Percentiles rank a stretch among this genome's conserved stretches.
Conservation (phyloP, 2,797 vertebrate genomes). For the Cichlasoma orientale region DNA sequence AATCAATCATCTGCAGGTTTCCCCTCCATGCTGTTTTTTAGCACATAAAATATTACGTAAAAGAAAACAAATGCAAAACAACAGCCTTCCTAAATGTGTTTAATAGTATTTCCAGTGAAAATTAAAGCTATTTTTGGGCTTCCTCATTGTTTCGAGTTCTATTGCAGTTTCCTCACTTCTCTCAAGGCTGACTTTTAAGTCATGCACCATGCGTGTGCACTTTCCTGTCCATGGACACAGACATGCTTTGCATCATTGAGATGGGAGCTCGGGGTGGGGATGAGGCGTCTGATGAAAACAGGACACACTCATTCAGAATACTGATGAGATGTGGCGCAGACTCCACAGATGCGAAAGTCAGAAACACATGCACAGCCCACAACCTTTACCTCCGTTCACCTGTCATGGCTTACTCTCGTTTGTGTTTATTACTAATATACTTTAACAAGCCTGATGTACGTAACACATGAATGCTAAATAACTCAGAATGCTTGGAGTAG, state of each 20-base stretch:
- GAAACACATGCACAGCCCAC: slow-evolving; percentile 15
- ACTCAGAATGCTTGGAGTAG: not conserved
- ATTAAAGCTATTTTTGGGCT: not conserved
- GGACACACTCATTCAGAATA: slow-evolving; percentile 58
- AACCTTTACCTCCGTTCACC: slow-evolving; percentile 46
- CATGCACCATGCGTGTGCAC: not conserved
- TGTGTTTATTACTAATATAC: slow-evolving; percentile 24
- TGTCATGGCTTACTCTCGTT: slow-evolving; percentile 15
- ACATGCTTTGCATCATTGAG: slow-evolving; percentile 48
- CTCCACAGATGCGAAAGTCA: slow-evolving; percentile 38
- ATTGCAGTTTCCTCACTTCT: slow-evolving; percentile 15
- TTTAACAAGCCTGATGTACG: slow-evolving; percentile 41
- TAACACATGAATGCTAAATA: slow-evolving; percentile 28
- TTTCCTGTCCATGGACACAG: slow-evolving; percentile 23
- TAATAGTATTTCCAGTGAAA: not conserved
- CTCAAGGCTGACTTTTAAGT: slow-evolving; percentile 30
- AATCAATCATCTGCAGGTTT: slow-evolving; percentile 21
- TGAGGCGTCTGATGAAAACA: slow-evolving; percentile 56
- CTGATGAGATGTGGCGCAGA: slow-evolving; percentile 59
- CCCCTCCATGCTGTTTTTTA: not conserved
- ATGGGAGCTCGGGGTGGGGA: slow-evolving; percentile 43
- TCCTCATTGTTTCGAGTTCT: slow-evolving; percentile 18
- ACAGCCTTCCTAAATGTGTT: not conserved
- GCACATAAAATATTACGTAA: not conserved
- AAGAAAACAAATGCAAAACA: slow-evolving; percentile 19